Evolutionary conservation across 2,888 invertebrate species (phyloP).

Genomic region (Didymodactylos carnosus): DNA sequence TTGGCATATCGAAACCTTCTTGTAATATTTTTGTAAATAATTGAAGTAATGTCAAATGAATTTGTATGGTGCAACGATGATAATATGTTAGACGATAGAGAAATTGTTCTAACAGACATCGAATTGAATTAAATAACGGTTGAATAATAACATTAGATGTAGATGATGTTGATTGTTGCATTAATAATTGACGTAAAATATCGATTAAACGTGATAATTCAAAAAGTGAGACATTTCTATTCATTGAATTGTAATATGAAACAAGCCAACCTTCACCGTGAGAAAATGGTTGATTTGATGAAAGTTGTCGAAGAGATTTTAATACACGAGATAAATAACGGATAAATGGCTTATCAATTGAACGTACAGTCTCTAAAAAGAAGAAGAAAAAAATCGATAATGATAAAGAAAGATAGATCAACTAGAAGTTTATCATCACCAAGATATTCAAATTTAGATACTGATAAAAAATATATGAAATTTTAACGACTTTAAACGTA

Average conservation of each 20-base stretch:
- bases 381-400: too few relatives aligned
- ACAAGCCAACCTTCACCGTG: background rate
- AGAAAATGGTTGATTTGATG: background rate
- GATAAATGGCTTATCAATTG: background rate
- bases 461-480: too few relatives aligned
- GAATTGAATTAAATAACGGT: background rate
- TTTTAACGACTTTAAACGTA: background rate
- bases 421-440: too few relatives aligned
- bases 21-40: background rate
- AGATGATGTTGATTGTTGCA: background rate
- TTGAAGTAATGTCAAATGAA: background rate
- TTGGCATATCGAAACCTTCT: constrained; percentile 6
- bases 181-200: too few relatives aligned
- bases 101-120: background rate
- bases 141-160: background rate
- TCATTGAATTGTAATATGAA: background rate
- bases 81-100: background rate
- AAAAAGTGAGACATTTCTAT: background rate
- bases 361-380: background rate
- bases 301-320: background rate
- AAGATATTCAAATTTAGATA: too few relatives aligned
- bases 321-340: background rate
- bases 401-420: too few relatives aligned
- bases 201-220: background rate
- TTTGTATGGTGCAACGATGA: background rate